Base-by-base conservation (phyloP, 2,113 vertebrate genomes). In the Psittacula cyanocephala region DNA sequence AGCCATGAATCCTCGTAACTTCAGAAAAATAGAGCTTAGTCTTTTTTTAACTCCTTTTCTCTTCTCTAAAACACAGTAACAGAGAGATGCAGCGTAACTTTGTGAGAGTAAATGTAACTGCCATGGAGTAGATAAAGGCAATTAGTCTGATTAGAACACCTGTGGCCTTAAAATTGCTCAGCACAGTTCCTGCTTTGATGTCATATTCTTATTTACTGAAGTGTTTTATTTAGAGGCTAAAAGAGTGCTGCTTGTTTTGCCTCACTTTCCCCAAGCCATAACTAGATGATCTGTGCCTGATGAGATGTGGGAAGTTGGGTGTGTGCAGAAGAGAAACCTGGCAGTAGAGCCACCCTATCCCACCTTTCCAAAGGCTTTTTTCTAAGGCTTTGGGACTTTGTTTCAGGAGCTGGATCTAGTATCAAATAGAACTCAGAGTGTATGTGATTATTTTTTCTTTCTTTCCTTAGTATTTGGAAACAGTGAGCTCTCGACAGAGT, bases 401-500 rank as follows among this genome's bases (percentile, higher is more conserved):
- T 28, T 65, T 67, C 33, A n/a, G 11, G 41, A 69, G 52, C 4
- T 86, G 39, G 17, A 41, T 43, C 15, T 4, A 33, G 10, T 46
- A 57, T 27, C 28, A 77, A 35, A n/a, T 53, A 47, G 53, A 88
- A 57, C 29, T 71, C 39, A 29, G 62, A 63, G 44, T 79, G 11
- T 12, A 3, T 14, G 25, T 76, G n/a, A 52, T 46, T 60, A 12
- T 12, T 43, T 28, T 63, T 22, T 27, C 24, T 9, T 50, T 78
- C 46, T 67, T 20, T 52, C 93, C 72, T 78, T 95, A 99, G 99
- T 99, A 98, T 39, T 17, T 99, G 96, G 98, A 99, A 97, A 99
- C 98, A 0, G 98, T 99, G 74, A 98, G 96, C 10, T 99, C 98
- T 41, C 98, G 99, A 19, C 99, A 99, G 97, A 98, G 95, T 43